Conservation (phyloP, 2,797 vertebrate genomes). For the Etheostoma perlongum region DNA sequence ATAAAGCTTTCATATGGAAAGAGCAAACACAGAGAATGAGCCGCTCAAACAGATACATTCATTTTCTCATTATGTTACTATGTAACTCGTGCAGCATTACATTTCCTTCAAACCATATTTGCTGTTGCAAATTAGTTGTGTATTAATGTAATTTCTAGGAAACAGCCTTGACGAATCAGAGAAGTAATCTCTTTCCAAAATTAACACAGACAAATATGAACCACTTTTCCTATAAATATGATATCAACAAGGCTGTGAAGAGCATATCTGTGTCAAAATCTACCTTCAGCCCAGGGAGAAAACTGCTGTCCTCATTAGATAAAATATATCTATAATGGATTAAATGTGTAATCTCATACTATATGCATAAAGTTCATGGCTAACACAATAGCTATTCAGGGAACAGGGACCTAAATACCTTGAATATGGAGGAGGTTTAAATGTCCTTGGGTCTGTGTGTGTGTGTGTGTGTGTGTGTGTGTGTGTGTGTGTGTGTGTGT, state of each 20-base stretch:
- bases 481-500: slow-evolving; percentile 12
- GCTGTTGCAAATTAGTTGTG: too few species aligned
- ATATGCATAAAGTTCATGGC: not conserved
- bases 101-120: too few species aligned
- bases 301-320: not conserved
- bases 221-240: too few species aligned
- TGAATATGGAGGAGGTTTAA: not conserved
- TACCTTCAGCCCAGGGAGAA: not conserved
- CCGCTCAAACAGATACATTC: slow-evolving; percentile 4
- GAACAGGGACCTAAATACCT: not conserved
- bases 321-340: too few species aligned
- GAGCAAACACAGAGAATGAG: not conserved
- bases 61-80: too few species aligned
- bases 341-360: not conserved
- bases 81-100: too few species aligned
- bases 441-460: not conserved
- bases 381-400: not conserved
- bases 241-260: too few species aligned
- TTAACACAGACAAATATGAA: too few species aligned
- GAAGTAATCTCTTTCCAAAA: too few species aligned
- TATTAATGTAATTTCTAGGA: too few species aligned
- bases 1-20: slow-evolving; percentile 24
- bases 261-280: not conserved
- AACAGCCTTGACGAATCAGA: not conserved
- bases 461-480: slow-evolving; percentile 18